Base-by-base conservation (phyloP, 2,113 vertebrate genomes). In the Periophthalmus modestus region DNA sequence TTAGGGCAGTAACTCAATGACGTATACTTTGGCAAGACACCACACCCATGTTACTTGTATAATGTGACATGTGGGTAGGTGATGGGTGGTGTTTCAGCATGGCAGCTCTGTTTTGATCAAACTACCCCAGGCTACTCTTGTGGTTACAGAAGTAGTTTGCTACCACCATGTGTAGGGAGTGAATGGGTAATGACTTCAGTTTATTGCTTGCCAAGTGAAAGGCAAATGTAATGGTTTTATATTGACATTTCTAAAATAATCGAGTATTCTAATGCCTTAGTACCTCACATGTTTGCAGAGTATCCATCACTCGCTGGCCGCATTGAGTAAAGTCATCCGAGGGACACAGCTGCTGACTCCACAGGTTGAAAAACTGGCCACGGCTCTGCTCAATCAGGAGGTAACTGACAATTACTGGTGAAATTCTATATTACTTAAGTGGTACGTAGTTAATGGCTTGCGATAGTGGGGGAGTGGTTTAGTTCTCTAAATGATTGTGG, bases 321-420 rank as follows among this genome's bases (percentile, higher is more conserved):
- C 96, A 39, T 93, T 99, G 87, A 99, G 97, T 87, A 99, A 97
- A 88, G 97, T 99, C 77, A 98, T 99, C 90, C 93, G 97, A 89
- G 97, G 98, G 66, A 95, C 95, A 10, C 95, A 96, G 0, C 91
- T 98, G 61, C 78, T 98, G 69, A 98, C 92, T 36, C 92, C 95
- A 46, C 95, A 96, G 71, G 96, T 98, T 59, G 96, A 98, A 71
- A 96, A 93, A 74, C 86, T 98, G 79, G 97, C 96, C 83, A 94
- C 89, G 1, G 95, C 96, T 55, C 92, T 99, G 68, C 92, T 99
- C 81, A 97, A 96, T 82, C 98, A 99, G 81, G 97, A 98, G 95
- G 97, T 99, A 91, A 93, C 87, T 77, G 16, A 68, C 28, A 3
- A 21, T 28, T 59, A 58, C 23, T 0, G 15, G 61, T n/a, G 6